phyloP scores from a whole-genome alignment of 2,888 invertebrate genomes.

The Clitarchus hookeri region DNA sequence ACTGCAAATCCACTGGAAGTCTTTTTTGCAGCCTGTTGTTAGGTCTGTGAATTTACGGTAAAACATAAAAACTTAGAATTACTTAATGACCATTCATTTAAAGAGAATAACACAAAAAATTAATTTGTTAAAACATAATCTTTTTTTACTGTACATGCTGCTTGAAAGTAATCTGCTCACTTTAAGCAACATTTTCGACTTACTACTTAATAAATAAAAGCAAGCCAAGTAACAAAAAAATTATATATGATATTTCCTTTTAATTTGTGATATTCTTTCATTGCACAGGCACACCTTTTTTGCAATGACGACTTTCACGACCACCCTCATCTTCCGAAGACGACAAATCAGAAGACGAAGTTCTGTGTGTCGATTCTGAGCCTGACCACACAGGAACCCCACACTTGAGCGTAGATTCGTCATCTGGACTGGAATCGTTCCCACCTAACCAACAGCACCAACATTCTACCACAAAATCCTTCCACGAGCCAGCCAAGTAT shows the following conservation, averaged over 20 bases:
- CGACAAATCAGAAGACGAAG: constrained; percentile 52
- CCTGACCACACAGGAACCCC: constrained; percentile 55
- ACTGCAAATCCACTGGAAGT: constrained; percentile 68
- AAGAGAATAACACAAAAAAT: no score
- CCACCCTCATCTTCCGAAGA: constrained; percentile 46
- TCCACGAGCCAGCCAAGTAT: background rate
- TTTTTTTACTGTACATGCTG: no score
- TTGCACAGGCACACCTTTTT: constrained; percentile 5
- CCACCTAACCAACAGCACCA: constrained; percentile 47
- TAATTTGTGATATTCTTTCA: no score
- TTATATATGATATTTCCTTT: no score
- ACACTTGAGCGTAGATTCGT: constrained; percentile 62
- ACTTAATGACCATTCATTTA: background rate
- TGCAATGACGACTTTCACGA: background rate
- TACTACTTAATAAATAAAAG: no score
- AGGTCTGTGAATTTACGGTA: constrained; percentile 51
- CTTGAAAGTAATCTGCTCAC: no score
- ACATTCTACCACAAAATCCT: background rate
- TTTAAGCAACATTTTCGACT: no score
- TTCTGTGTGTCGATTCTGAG: constrained; percentile 55
- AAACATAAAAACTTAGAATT: background rate
- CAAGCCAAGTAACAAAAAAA: no score
- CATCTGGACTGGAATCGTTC: constrained; percentile 66
- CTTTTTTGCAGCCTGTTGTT: constrained; percentile 67
- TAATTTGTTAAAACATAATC: no score